A percentile compares a stretch with the other conserved stretches of the same genome.
phyloP scores from a whole-genome alignment of 2,797 vertebrate species.

The Onychomys arenicola region DNA sequence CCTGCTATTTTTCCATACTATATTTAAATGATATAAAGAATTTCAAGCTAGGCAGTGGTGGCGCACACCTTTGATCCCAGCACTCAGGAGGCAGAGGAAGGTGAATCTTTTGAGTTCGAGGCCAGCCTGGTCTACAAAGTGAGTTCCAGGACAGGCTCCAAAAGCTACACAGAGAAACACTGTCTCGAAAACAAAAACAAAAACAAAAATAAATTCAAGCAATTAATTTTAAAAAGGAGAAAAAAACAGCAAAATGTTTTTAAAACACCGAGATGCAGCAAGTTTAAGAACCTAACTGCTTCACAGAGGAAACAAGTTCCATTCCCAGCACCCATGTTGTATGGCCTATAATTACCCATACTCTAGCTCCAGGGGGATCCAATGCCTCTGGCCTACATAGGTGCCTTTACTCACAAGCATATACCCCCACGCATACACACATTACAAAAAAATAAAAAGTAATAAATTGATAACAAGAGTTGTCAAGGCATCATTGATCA shows the following conservation, averaged over 20 bases:
- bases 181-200: too few relatives aligned
- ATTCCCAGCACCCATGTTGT: not conserved
- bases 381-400: not conserved
- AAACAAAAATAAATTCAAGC: not conserved
- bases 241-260: not conserved
- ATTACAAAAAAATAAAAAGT: not conserved
- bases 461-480: not conserved
- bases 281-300: not conserved
- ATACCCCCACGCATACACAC: not conserved
- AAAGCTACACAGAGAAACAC: too few relatives aligned
- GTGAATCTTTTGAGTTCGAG: too few relatives aligned
- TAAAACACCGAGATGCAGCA: not conserved
- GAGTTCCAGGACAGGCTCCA: too few relatives aligned
- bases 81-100: too few relatives aligned
- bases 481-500: not conserved
- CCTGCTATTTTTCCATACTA: not conserved
- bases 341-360: not conserved
- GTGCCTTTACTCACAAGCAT: not conserved
- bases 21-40: not conserved
- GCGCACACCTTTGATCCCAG: too few relatives aligned
- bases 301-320: not conserved
- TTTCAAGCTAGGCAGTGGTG: not conserved
- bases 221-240: not conserved
- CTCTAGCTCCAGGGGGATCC: too few relatives aligned
- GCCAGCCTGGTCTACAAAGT: too few relatives aligned